Conservation (phyloP, 2,797 vertebrate species). For the Cheirogaleus major region DNA sequence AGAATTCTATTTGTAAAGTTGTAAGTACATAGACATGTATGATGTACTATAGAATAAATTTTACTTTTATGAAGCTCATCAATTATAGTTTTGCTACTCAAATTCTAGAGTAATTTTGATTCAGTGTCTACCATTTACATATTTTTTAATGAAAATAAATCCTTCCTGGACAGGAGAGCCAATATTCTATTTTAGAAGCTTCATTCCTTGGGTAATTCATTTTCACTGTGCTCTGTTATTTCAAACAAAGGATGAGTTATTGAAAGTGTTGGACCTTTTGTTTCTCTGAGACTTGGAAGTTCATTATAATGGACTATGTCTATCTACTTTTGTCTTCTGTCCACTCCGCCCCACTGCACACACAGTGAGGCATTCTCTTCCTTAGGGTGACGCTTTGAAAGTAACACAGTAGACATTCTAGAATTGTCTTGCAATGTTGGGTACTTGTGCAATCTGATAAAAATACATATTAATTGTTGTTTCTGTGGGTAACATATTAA, state of each 20-base stretch:
- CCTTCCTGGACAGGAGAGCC: background rate
- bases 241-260: background rate
- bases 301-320: background rate
- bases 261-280: background rate
- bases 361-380: background rate
- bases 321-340: background rate
- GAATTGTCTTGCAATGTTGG: background rate
- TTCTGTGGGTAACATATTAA: background rate
- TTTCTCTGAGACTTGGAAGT: background rate
- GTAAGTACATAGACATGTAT: background rate
- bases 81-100: background rate
- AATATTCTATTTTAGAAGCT: background rate
- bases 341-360: background rate
- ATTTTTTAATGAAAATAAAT: slow-evolving; percentile 30
- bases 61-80: background rate
- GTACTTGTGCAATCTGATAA: background rate
- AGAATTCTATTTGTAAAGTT: background rate
- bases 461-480: background rate
- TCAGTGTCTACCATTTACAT: background rate
- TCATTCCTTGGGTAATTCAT: background rate
- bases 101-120: slow-evolving; percentile 7
- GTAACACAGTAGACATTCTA: background rate
- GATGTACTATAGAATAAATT: background rate
- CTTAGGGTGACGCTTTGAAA: background rate
- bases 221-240: background rate